Evolutionary conservation across 1,140 invertebrate genomes (phyloP).

Genomic region (Procambarus clarkii): DNA sequence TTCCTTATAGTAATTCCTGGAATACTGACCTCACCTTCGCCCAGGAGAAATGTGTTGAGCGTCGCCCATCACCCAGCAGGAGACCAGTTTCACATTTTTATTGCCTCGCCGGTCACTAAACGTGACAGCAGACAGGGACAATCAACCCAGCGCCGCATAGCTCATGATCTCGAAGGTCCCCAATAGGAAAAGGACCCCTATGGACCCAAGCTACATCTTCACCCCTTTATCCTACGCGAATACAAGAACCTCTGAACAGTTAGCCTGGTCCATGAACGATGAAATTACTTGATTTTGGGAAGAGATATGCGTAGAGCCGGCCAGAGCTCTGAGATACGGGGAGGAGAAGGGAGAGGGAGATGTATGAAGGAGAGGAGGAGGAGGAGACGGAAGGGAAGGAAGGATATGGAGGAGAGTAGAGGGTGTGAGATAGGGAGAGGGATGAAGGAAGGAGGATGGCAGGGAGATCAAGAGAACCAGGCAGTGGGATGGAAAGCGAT

Average conservation of each 20-base stretch:
- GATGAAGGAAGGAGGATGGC: neutral
- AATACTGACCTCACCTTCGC: no score
- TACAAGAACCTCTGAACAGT: neutral
- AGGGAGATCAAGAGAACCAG: neutral
- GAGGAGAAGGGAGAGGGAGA: neutral
- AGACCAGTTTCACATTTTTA: conserved; percentile 34
- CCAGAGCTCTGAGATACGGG: neutral
- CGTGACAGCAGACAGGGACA: conserved; percentile 17
- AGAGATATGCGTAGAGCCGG: neutral
- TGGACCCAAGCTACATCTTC: neutral
- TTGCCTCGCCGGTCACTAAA: conserved; percentile 19
- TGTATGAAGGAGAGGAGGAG: neutral
- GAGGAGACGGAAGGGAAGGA: neutral
- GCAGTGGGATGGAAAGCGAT: no score
- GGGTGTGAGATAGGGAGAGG: neutral
- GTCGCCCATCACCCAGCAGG: conserved; percentile 8
- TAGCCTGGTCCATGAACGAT: neutral
- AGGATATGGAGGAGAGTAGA: neutral
- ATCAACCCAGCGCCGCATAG: neutral
- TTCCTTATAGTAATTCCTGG: no score
- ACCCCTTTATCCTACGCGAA: neutral
- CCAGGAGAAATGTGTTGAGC: no score
- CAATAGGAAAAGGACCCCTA: neutral
- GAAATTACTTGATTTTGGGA: neutral
- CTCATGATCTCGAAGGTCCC: neutral